Evolutionary conservation across 2,888 invertebrate genomes (phyloP).

Genomic region (Cordylochernes scorpioides): DNA sequence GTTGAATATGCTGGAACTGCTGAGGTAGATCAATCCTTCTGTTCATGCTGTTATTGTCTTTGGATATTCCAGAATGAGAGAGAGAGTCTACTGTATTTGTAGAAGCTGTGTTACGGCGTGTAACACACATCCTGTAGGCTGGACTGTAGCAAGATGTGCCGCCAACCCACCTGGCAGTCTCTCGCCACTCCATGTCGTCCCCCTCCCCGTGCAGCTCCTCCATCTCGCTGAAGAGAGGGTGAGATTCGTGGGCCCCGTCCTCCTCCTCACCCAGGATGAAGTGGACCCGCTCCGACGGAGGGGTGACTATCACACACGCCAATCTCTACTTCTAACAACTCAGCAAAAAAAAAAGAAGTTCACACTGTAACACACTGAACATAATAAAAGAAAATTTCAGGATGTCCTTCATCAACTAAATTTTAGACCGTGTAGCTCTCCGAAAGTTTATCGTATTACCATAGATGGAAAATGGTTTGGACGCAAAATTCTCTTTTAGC

Average conservation of each 20-base stretch:
- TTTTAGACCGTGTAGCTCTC: too few relatives aligned
- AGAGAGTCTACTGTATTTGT: neutral
- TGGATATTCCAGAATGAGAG: neutral
- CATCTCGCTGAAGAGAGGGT: constrained; percentile 92
- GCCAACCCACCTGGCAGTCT: constrained; percentile 22
- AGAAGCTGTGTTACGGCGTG: too few relatives aligned
- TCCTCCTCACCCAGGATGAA: constrained; percentile 85
- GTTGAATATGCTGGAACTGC: too few relatives aligned
- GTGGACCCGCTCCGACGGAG: constrained; percentile 84
- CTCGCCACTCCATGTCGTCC: constrained; percentile 40
- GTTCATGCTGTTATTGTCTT: neutral
- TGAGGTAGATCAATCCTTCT: too few relatives aligned
- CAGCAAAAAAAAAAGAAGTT: too few relatives aligned
- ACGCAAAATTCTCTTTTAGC: too few relatives aligned
- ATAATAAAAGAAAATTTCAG: neutral
- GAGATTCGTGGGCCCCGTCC: constrained; percentile 45
- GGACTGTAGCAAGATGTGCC: neutral
- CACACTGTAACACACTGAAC: too few relatives aligned
- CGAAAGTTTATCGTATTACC: too few relatives aligned
- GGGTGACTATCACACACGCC: constrained; percentile 20
- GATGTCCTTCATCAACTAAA: too few relatives aligned
- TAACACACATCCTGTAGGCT: too few relatives aligned
- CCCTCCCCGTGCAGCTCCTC: constrained; percentile 63
- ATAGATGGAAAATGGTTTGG: too few relatives aligned
- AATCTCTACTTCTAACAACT: too few relatives aligned